Evolutionary conservation across 37 sponge, comb jelly and placozoan species (phyloP).

Genomic region (Geodia barretti): DNA sequence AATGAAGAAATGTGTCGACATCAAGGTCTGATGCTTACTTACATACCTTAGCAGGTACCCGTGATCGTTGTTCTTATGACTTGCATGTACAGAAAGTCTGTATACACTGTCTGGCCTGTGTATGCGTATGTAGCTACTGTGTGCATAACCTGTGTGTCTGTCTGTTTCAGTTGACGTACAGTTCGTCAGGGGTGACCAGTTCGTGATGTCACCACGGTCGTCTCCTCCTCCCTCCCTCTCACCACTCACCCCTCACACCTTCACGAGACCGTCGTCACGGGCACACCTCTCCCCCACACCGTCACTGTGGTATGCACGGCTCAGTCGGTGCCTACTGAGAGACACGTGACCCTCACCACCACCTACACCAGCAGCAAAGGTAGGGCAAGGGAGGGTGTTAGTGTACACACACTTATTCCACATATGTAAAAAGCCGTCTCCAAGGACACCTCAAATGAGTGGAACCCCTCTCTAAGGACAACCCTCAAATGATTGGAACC

Average conservation of each 20-base stretch:
- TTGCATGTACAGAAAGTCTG: too few species aligned
- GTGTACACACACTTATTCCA: too few species aligned
- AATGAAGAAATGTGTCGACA: constrained; percentile 9
- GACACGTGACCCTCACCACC: constrained; percentile 29
- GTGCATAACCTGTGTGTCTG: neutral
- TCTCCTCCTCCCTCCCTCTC: constrained; percentile 43
- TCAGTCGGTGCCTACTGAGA: constrained; percentile 21
- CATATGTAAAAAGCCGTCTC: too few species aligned
- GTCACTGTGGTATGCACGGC: constrained; percentile 58
- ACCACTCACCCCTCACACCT: constrained; percentile 56
- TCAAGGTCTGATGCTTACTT: constrained; percentile 2
- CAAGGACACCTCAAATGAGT: too few species aligned
- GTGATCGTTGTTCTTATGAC: too few species aligned
- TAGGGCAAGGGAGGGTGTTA: constrained; percentile 1
- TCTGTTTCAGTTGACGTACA: neutral
- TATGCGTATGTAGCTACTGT: neutral
- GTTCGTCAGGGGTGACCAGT: constrained; percentile 8
- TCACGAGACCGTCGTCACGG: constrained; percentile 9
- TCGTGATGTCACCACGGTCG: constrained; percentile 18
- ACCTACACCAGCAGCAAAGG: constrained; percentile 35
- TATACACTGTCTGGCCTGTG: neutral
- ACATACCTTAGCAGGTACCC: too few species aligned
- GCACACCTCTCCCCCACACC: neutral
- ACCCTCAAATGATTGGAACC: too few species aligned
- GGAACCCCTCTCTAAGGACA: too few species aligned